Evolutionary conservation across 2,888 invertebrate genomes (phyloP).

Genomic region (Bellardia pandia): DNA sequence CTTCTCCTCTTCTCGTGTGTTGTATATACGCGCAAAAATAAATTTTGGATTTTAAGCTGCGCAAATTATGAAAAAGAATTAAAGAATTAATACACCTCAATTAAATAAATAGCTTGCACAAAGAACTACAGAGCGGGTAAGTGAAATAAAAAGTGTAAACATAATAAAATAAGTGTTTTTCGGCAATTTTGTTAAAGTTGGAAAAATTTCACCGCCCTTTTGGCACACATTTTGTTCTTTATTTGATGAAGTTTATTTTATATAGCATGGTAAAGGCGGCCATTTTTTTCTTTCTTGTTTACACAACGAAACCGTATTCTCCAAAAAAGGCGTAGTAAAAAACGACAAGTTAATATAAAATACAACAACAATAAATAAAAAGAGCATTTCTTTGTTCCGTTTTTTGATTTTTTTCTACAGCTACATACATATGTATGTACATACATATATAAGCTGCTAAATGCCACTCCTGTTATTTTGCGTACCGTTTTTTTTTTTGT

Average conservation of each 20-base stretch:
- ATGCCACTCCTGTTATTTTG: conserved; percentile 67
- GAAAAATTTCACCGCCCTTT: conserved; percentile 73
- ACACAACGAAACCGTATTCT: conserved; percentile 61
- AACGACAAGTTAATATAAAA: conserved; percentile 27
- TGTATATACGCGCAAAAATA: conserved; percentile 71
- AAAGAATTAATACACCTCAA: conserved; percentile 57
- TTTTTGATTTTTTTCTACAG: conserved; percentile 36
- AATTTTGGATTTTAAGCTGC: conserved; percentile 74
- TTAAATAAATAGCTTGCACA: conserved; percentile 40
- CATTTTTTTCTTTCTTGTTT: conserved; percentile 70
- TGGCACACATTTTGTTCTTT: conserved; percentile 51
- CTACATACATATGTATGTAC: not conserved
- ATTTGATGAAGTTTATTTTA: conserved; percentile 27
- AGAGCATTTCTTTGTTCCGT: conserved; percentile 61
- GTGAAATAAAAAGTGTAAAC: conserved; percentile 40
- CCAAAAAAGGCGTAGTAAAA: conserved; percentile 57
- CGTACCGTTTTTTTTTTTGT: conserved; percentile 35
- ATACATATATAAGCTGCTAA: conserved; percentile 6
- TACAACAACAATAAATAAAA: conserved; percentile 8
- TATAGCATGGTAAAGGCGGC: conserved; percentile 33
- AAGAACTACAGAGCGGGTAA: conserved; percentile 58
- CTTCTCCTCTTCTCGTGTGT: conserved; percentile 66
- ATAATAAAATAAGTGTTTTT: conserved; percentile 23
- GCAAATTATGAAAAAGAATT: conserved; percentile 61
- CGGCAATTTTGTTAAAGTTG: not conserved